Evolutionary conservation across 2,888 invertebrate species (phyloP), one percentile per base, ranked within the genome.

Genomic region (Apoderus coryli): DNA sequence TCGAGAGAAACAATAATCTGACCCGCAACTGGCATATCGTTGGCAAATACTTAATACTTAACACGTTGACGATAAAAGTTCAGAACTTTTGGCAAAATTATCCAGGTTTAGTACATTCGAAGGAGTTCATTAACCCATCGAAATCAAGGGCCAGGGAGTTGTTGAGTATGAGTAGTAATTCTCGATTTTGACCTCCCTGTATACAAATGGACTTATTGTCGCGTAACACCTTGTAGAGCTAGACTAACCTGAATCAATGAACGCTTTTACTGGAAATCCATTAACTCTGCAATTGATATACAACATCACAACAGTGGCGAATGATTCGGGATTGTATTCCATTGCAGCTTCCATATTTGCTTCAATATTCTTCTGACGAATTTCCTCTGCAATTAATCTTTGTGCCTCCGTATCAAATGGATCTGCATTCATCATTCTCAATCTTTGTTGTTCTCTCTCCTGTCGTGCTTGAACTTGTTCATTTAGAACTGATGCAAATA

Each of bases 341-440:
- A 96, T 90, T 1, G 96, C 96, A 2, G 90, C 89, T 54, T 95
- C 90, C 93, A 96, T 95, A 52, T 95, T 95, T 1, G 89, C 86
- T 57, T 95, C 89, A 39, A 96, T 90, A 57, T 96, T 96, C 54
- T 92, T 85, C 50, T 82, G 88, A 45, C 81, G 69, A 39, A 96
- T 96, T 61, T 93, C 90, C 54, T 93, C 92, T 3, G 92, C 93
- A 44, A 96, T 95, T 49, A 90, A 68, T 37, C 81, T 69, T 58
- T 96, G 96, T 0, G 92, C 88, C 56, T 92, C 92, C 1, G 86
- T 79, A 59, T 93, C 92, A 54, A 95, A 93, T 1, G 93, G 93
- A 64, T 93, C 85, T 0, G 92, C 88, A 47, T 78, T 79, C 63
- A 93, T 70, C 76, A 95, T 81, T 48, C 84, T 73, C 31, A 86